phyloP scores from a whole-genome alignment of 2,888 invertebrate species.

The Mycalesis mineus region DNA sequence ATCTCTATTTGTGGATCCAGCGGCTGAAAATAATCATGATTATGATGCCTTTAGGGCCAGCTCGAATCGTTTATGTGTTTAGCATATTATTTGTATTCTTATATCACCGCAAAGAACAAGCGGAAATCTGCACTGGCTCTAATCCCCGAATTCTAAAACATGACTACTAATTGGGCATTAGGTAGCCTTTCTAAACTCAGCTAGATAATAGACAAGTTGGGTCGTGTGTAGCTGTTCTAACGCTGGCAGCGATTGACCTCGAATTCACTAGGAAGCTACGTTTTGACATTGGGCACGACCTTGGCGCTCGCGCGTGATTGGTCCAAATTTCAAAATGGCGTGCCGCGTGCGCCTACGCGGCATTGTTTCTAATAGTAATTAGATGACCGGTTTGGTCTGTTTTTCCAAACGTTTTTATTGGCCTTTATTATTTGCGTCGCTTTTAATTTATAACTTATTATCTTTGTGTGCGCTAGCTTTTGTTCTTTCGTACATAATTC shows the following conservation, averaged over 20 bases:
- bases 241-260: constrained; percentile 59
- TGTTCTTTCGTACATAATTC: neutral
- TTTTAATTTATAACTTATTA: constrained; percentile 3
- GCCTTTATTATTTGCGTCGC: constrained; percentile 4
- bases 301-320: constrained; percentile 59
- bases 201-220: neutral
- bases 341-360: constrained; percentile 62
- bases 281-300: constrained; percentile 74
- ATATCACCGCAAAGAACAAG: no score
- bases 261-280: constrained; percentile 69
- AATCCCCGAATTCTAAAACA: no score
- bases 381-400: constrained; percentile 64
- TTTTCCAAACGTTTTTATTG: constrained; percentile 34
- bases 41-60: no score
- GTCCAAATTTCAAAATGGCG: constrained; percentile 64
- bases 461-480: neutral
- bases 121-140: no score
- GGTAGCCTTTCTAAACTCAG: constrained; percentile 8
- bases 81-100: no score
- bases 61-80: no score
- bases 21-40: no score
- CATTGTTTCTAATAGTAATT: constrained; percentile 67
- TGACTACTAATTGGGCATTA: no score
- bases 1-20: no score
- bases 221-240: constrained; percentile 16